phyloP scores from a whole-genome alignment of 2,797 vertebrate genomes.

The Phataginus tricuspis region DNA sequence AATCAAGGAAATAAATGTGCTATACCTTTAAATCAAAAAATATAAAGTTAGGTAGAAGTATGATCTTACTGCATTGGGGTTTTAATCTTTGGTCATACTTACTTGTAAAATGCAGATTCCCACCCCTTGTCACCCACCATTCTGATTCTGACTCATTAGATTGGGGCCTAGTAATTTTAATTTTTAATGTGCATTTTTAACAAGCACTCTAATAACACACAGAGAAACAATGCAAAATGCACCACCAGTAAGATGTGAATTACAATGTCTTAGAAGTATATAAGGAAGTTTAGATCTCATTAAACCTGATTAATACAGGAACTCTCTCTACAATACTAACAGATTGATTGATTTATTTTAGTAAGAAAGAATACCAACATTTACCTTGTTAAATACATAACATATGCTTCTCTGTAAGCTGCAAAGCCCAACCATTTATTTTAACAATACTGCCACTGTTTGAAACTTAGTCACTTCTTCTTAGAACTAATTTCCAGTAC shows the following conservation, averaged over 20 bases:
- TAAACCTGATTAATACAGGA: slow-evolving; percentile 12
- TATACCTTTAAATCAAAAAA: background rate
- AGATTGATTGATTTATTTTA: slow-evolving; percentile 11
- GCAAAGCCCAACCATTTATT: background rate
- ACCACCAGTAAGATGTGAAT: slow-evolving; percentile 14
- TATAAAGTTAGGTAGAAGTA: background rate
- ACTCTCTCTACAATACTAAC: background rate
- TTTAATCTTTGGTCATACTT: background rate
- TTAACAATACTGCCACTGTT: slow-evolving; percentile 36
- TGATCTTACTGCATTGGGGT: background rate
- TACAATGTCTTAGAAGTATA: background rate
- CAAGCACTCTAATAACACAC: slow-evolving; percentile 1
- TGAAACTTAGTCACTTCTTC: slow-evolving; percentile 46
- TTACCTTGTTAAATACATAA: slow-evolving; percentile 47
- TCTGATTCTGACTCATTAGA: background rate
- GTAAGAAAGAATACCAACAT: slow-evolving; percentile 46
- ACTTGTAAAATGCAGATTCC: background rate
- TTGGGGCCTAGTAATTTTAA: background rate
- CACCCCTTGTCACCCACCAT: background rate
- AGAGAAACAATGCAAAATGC: slow-evolving; percentile 39
- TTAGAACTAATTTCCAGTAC: slow-evolving; percentile 2
- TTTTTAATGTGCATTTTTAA: slow-evolving; percentile 47
- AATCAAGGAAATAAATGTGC: background rate
- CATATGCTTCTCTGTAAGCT: slow-evolving; percentile 20
- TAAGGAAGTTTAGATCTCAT: background rate